These are phyloP conservation scores for Silvanus unidentatus DNA, from an alignment of 2,888 invertebrate species.

Conservation along the genomic window DNA sequence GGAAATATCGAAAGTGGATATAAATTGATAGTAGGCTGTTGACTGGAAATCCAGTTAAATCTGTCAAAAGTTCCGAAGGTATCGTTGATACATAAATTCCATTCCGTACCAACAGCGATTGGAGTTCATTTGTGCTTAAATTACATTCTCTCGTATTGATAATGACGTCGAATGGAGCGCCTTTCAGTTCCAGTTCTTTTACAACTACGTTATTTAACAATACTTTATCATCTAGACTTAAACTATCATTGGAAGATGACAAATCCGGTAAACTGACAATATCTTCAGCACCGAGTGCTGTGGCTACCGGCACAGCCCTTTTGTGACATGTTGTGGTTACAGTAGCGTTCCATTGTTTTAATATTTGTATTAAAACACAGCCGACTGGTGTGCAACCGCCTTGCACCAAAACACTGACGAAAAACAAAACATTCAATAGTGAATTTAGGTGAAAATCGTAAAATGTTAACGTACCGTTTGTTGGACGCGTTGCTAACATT, in stretches of 20 bases:
- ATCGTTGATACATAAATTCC: slow-evolving; percentile 46
- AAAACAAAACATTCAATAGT: slow-evolving; percentile 9
- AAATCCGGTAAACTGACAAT: slow-evolving; percentile 41
- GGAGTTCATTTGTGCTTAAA: slow-evolving; percentile 21
- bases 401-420: slow-evolving; percentile 50
- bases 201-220: slow-evolving; percentile 19
- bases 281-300: slow-evolving; percentile 52
- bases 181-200: slow-evolving; percentile 36
- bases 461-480: slow-evolving; percentile 45
- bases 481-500: slow-evolving; percentile 47
- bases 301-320: slow-evolving; percentile 51
- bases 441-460: slow-evolving; percentile 6
- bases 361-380: slow-evolving; percentile 54
- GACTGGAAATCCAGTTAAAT: slow-evolving; percentile 30
- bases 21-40: slow-evolving; percentile 23
- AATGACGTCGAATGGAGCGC: slow-evolving; percentile 38
- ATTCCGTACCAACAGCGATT: slow-evolving; percentile 5
- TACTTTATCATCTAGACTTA: slow-evolving; percentile 10
- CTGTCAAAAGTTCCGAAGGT: slow-evolving; percentile 48
- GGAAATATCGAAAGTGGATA: slow-evolving; percentile 42
- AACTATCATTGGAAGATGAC: neutral
- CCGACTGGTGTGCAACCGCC: slow-evolving; percentile 56
- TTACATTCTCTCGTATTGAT: slow-evolving; percentile 34
- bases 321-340: slow-evolving; percentile 51
- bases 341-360: slow-evolving; percentile 53